Base-by-base conservation (phyloP, 2,888 invertebrate genomes). In the Lasius platythorax region DNA sequence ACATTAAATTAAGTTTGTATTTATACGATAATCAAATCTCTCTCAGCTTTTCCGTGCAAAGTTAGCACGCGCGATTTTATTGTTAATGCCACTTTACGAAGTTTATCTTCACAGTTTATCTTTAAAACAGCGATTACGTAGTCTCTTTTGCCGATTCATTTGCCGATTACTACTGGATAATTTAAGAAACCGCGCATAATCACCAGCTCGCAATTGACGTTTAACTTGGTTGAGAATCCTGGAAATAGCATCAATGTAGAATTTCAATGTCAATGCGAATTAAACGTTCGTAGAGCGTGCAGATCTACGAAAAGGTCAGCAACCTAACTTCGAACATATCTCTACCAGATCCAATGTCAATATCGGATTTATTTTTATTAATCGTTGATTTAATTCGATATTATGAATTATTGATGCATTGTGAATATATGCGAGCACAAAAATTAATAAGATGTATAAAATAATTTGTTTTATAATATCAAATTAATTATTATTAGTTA, bases 51-150 rank as follows among this genome's bases (percentile, higher is more conserved):
- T 15, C 5, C 18, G 0, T 6, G 18, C 12, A 0, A 53, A 37
- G 11, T 37, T n/a, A 18, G 11, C n/a, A 40, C 3, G 9, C 12
- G 23, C 23, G 23, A 37, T 58, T 83, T 83, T 64, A 83, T 74
- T 81, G 56, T 0, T 83, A 82, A 75, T 66, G 66, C 43, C 18
- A 75, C 18, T 40, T 58, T 68, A 23, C 15, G 23, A 53, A 68
- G 37, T 58, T 64, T 8, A 56, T 33, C 5, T 43, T 30, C 33
- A 6, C 23, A 58, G 23, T 23, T 23, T 23, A 58, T 43, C 18
- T 3, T 68, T 30, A 78, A 78, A 68, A 68, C 67, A 58, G n/a
- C 30, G 12, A 78, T 78, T 78, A 67, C 43, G 6, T 68, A 68
- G 15, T 23, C n/a, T 43, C 12, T 56, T 78, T 67, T 40, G 56